Evolutionary conservation across 1,140 invertebrate species (phyloP), one percentile per base, ranked within the genome.

Genomic region (Diachasmimorpha longicaudata): DNA sequence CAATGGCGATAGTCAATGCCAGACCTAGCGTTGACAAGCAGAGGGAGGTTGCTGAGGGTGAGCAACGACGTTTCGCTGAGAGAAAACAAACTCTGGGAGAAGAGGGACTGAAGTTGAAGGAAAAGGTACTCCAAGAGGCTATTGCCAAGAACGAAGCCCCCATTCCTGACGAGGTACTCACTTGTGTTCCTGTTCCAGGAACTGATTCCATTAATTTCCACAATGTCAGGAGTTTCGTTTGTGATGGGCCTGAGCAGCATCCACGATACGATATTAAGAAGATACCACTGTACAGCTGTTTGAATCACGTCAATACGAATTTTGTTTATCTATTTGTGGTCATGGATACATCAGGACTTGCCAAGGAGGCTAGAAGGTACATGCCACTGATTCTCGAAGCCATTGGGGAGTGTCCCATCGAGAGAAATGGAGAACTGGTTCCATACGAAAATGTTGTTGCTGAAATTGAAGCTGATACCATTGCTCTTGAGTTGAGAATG

Each of bases 301-400:
- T 96, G 58, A 94, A 97, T 90, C 92, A 95, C 82, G 88, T 96
- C 11, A 92, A 94, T 75, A 95, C 94, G 0, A 95, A 95, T 83
- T 97, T 97, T 90, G 92, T 96, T 74, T 83, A 95, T 91, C 89
- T 93, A 71, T 91, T 90, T 78, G 84, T 93, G 16, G 83, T 96
- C 14, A 90, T 97, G 86, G 94, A 97, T 87, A 95, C 94, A 4
- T 90, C 89, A 9, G 76, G 85, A n/a, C 77, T 97, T 16, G 16
- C 87, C 91, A 0, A 81, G 87, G 74, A 85, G 91, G 4, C 88
- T 91, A 21, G 93, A 75, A 90, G 91, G 66, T 97, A 95, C 87
- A 88, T 96, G 36, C 93, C 93, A 0, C 85, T 97, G 10, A 91
- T 93, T 72, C 84, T 94, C 69, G 94, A 95, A 85, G 90, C 91